Base-by-base conservation (phyloP, 2,113 vertebrate species). In the Corythoichthys intestinalis region DNA sequence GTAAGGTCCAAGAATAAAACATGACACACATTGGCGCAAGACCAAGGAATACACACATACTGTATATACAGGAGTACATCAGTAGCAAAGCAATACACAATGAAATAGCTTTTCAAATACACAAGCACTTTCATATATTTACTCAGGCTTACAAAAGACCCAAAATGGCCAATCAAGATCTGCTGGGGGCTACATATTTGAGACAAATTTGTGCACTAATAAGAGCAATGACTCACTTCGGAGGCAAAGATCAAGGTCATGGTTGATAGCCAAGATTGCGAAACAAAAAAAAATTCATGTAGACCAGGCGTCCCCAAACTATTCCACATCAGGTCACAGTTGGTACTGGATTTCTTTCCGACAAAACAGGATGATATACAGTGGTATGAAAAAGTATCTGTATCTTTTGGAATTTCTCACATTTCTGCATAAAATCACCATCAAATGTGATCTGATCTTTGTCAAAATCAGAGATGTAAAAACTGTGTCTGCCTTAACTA, bases 141-240 rank as follows among this genome's bases (percentile, higher is more conserved):
- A 41, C 52, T 73, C 56, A 65, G 46, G 17, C 48, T 2, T 0
- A 72, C 64, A 28, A 73, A 63, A 61, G 52, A 52, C 39, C 52
- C 62, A 61, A 65, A 66, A 56, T 49, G 66, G 62, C 66, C 15
- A 66, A 77, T 78, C 52, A 66, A 73, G 79, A 84, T 76, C 85
- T 87, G 85, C 34, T 69, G 67, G 67, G 49, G 56, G 50, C 56
- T 59, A 67, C 28, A 38, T 65, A 71, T 35, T 70, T 34, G 64
- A 48, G 69, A 66, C 71, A 74, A 78, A 71, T 72, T 65, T 72
- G 71, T 83, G 76, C 76, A 82, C 38, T n/a, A 64, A 75, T 84
- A 82, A 83, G 60, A 80, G 65, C 53, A 77, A 74, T 73, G 49
- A n/a, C 70, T 76, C 72, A 69, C 63, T 74, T 65, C 41, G 41